Evolutionary conservation across 30 jellyfish, hydroid and myxozoan species (phyloP).

Genomic region (Aurelia sp.): DNA sequence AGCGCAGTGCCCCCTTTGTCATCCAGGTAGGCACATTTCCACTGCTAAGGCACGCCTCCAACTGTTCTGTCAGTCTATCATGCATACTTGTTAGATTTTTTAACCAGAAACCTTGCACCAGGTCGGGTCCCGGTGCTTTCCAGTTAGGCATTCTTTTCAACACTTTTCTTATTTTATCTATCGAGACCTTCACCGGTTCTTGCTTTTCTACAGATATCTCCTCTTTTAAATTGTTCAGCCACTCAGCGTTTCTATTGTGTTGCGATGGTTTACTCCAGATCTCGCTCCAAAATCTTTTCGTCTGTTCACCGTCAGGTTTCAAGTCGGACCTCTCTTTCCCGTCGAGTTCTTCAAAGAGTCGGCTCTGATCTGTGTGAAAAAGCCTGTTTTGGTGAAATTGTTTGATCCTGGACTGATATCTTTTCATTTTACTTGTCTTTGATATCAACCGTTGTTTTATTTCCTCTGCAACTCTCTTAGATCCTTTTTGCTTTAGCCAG

Average conservation of each 20-base stretch:
- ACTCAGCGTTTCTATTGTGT: constrained; percentile 14
- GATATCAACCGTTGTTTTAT: constrained; percentile 13
- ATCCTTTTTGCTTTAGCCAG: constrained; percentile 33
- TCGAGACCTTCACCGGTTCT: constrained; percentile 16
- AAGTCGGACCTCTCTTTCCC: constrained; percentile 23
- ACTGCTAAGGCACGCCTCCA: too few relatives aligned
- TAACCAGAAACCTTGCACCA: background rate
- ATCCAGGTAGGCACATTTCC: too few relatives aligned
- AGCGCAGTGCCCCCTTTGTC: too few relatives aligned
- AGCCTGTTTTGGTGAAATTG: background rate
- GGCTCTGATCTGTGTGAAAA: constrained; percentile 27
- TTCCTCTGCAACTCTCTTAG: constrained; percentile 6
- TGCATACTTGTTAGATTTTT: background rate
- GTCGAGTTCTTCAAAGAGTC: background rate
- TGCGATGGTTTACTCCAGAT: constrained; percentile 28
- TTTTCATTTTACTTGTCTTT: background rate
- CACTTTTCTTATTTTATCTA: constrained; percentile 3
- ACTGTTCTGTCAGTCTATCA: too few relatives aligned
- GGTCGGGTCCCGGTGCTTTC: too few relatives aligned
- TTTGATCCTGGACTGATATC: constrained; percentile 6
- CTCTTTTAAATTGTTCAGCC: constrained; percentile 25
- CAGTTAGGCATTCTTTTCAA: background rate
- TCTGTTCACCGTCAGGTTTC: constrained; percentile 10
- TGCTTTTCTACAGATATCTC: constrained; percentile 19
- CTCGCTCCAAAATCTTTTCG: constrained; percentile 9